Conservation (phyloP, 1,140 invertebrate species). For the Muscidifurax raptorellus region DNA sequence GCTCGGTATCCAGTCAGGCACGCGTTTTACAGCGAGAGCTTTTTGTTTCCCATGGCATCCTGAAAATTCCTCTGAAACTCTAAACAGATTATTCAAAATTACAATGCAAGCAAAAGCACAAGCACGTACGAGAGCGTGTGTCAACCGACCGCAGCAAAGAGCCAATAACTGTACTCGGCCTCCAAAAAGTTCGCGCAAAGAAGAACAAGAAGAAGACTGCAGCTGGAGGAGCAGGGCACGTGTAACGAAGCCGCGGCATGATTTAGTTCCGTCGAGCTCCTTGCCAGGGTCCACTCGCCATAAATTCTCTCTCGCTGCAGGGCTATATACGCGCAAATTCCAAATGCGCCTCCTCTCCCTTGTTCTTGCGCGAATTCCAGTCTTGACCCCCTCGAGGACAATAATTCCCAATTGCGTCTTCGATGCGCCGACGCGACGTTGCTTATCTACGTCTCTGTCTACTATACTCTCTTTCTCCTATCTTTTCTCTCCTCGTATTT, state of each 20-base stretch:
- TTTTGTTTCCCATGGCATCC: not conserved
- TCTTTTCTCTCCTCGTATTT: not conserved
- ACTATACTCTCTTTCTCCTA: not conserved
- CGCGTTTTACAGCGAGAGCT: not conserved
- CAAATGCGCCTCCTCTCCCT: constrained; percentile 30
- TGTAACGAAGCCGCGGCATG: constrained; percentile 46
- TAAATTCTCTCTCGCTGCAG: constrained; percentile 53
- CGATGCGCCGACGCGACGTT: not conserved
- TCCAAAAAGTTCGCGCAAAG: not conserved
- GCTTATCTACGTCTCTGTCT: not conserved
- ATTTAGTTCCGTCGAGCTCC: constrained; percentile 56
- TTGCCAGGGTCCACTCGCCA: constrained; percentile 58
- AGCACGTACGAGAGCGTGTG: not conserved
- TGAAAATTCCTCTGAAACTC: not conserved
- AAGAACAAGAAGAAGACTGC: not conserved
- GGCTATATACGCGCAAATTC: constrained; percentile 37
- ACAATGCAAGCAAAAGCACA: not conserved
- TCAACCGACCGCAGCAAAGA: not conserved
- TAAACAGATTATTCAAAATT: not conserved
- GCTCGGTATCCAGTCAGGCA: not conserved
- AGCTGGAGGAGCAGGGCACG: not conserved
- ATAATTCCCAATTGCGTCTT: constrained; percentile 45
- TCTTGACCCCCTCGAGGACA: constrained; percentile 33
- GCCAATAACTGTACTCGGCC: not conserved
- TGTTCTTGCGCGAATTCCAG: constrained; percentile 22